Percentiles rank a stretch among this genome's conserved stretches.
phyloP scores from a whole-genome alignment of 1,140 invertebrate species.

The Venturia canescens region DNA sequence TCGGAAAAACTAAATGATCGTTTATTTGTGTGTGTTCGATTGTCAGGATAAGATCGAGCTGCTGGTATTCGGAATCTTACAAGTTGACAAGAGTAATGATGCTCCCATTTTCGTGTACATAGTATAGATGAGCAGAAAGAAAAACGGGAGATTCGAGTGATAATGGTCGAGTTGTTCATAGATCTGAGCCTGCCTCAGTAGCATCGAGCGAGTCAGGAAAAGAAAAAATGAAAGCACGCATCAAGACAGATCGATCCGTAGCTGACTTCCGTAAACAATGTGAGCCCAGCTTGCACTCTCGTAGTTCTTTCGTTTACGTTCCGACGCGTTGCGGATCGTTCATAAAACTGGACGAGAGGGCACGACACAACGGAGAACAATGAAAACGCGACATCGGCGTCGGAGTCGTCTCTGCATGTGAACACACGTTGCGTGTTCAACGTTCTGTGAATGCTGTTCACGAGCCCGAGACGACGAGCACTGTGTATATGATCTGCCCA shows the following conservation, averaged over 20 bases:
- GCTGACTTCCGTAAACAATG: constrained; percentile 44
- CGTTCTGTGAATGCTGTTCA: constrained; percentile 45
- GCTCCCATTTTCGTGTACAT: too few species aligned
- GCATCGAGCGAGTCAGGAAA: neutral
- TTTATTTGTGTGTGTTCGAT: too few species aligned
- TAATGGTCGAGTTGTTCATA: neutral
- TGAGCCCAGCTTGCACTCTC: constrained; percentile 6
- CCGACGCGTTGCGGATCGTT: neutral
- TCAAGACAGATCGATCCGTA: constrained; percentile 41
- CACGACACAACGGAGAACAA: constrained; percentile 7
- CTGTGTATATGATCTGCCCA: constrained; percentile 19
- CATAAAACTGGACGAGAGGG: neutral
- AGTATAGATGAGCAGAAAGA: too few species aligned
- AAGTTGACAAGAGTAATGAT: too few species aligned
- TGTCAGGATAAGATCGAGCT: too few species aligned
- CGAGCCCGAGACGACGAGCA: constrained; percentile 30
- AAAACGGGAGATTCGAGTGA: too few species aligned
- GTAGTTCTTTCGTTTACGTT: constrained; percentile 3
- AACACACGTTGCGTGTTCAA: constrained; percentile 30
- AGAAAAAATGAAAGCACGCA: constrained; percentile 5
- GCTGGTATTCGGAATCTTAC: too few species aligned
- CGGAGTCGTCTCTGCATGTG: too few species aligned
- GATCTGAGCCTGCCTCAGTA: neutral
- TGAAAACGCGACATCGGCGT: neutral
- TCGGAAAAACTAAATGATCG: too few species aligned